Evolutionary conservation across 2,113 vertebrate genomes (phyloP).

Genomic region (Cairina moschata): DNA sequence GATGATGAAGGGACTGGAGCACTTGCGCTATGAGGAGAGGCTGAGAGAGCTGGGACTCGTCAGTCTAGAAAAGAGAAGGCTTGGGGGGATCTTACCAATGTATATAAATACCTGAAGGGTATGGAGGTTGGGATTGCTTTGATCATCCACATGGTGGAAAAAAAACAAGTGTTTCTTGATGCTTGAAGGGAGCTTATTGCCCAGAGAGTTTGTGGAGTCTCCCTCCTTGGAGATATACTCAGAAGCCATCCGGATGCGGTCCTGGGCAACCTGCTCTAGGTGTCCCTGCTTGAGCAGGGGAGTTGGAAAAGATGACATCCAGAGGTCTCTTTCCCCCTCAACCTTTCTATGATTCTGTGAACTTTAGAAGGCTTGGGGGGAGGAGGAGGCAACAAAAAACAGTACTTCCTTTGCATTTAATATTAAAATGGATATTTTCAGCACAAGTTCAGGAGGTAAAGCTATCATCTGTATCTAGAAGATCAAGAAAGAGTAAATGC

Average conservation of each 20-base stretch:
- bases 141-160: no score
- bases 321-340: background rate
- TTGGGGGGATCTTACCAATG: background rate
- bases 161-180: no score
- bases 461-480: background rate
- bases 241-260: background rate
- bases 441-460: background rate
- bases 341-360: background rate
- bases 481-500: background rate
- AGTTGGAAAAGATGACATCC: background rate
- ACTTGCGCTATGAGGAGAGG: background rate
- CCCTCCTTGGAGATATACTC: background rate
- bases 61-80: background rate
- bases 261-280: background rate
- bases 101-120: background rate
- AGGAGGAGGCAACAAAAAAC: background rate
- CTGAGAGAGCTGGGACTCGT: background rate
- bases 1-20: background rate
- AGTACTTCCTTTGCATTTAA: background rate
- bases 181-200: no score
- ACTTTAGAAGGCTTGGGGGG: background rate
- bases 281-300: background rate
- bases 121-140: no score
- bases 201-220: background rate
- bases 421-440: background rate